A percentile compares a stretch with the other conserved stretches of the same genome.
These are phyloP conservation scores for Hetaerina americana DNA, from an alignment of 1,140 invertebrate species.

Conservation along the genomic window DNA sequence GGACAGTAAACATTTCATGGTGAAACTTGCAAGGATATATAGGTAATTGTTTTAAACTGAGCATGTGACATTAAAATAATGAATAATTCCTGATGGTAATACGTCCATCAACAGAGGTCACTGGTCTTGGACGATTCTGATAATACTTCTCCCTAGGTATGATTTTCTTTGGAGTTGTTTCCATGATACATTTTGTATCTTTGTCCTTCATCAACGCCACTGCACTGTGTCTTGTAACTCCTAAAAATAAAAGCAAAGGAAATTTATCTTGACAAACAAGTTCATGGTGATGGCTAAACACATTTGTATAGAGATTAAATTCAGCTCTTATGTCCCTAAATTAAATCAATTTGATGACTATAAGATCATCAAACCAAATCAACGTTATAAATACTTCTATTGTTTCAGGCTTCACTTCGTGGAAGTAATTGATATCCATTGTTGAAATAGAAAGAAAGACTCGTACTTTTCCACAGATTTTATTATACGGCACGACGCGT, in stretches of 20 bases:
- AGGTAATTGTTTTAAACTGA: no score
- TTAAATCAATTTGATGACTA: no score
- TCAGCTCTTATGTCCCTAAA: not conserved
- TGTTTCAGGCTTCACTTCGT: no score
- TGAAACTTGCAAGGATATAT: no score
- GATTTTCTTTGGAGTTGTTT: not conserved
- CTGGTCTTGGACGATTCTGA: not conserved
- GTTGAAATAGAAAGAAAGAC: no score
- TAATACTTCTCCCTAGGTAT: not conserved
- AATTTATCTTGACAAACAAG: not conserved
- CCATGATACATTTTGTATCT: not conserved
- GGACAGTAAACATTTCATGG: no score
- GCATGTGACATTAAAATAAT: no score
- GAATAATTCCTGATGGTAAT: not conserved
- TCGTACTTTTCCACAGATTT: no score
- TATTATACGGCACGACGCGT: no score
- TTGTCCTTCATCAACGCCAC: not conserved
- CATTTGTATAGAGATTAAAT: not conserved
- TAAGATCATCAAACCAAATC: no score
- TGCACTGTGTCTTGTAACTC: not conserved
- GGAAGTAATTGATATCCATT: no score
- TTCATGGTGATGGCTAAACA: not conserved
- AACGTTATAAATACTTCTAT: no score
- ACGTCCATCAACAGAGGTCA: not conserved
- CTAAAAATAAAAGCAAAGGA: not conserved